These are phyloP conservation scores for Lepidurus couesii DNA, from an alignment of 1,140 invertebrate species.

Conservation along the genomic window DNA sequence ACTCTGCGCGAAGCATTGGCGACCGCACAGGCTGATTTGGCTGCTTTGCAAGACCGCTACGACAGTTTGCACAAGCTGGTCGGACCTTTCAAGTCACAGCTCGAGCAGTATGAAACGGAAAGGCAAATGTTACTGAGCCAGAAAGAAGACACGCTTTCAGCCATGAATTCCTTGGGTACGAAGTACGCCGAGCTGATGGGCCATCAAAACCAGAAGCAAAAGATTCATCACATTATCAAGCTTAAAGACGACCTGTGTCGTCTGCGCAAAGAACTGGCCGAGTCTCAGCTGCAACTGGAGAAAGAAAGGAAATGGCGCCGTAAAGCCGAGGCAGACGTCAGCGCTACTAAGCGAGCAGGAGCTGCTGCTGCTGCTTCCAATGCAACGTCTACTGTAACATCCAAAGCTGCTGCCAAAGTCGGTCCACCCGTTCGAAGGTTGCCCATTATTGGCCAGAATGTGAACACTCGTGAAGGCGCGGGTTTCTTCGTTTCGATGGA, in stretches of 20 bases:
- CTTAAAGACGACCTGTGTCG: constrained; percentile 54
- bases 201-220: constrained; percentile 62
- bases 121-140: constrained; percentile 42
- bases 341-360: too few relatives aligned
- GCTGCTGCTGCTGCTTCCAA: too few relatives aligned
- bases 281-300: constrained; percentile 6
- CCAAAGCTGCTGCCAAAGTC: background rate
- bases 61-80: constrained; percentile 38
- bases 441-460: background rate
- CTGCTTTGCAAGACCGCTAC: constrained; percentile 35
- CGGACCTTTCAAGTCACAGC: constrained; percentile 45
- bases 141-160: constrained; percentile 43
- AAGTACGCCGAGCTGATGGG: constrained; percentile 58
- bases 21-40: constrained; percentile 29
- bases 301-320: constrained; percentile 29
- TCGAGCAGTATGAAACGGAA: constrained; percentile 48
- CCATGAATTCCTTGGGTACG: constrained; percentile 51
- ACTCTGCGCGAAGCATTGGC: constrained; percentile 30
- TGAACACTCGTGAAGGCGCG: background rate
- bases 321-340: constrained; percentile 18
- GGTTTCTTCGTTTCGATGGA: constrained; percentile 31
- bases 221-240: constrained; percentile 57
- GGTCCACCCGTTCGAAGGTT: background rate
- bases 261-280: constrained; percentile 45
- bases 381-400: background rate